Percentiles rank a stretch among this genome's conserved stretches.
These are phyloP conservation scores for Catostylus mosaicus DNA, from an alignment of 30 jellyfish, hydroid and myxozoan species.

Conservation along the genomic window DNA sequence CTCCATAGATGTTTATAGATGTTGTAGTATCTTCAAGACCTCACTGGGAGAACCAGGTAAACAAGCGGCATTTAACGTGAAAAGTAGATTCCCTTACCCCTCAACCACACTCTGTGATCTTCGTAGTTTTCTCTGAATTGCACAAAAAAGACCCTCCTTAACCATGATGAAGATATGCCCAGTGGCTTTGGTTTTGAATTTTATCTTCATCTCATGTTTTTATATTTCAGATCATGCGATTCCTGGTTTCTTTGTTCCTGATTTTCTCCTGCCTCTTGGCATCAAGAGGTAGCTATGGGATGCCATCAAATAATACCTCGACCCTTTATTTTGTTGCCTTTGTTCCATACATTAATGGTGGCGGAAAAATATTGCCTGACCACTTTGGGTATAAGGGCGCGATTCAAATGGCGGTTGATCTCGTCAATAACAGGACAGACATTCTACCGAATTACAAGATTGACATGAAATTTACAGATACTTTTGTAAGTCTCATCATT, in stretches of 20 bases:
- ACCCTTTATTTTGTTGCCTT: conserved; percentile 62
- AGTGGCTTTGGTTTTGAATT: too few species aligned
- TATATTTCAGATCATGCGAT: too few species aligned
- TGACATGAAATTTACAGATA: conserved; percentile 57
- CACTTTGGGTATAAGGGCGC: conserved; percentile 76
- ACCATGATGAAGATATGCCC: too few species aligned
- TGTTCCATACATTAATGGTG: conserved; percentile 47
- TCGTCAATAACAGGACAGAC: conserved; percentile 61
- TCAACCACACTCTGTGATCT: too few species aligned
- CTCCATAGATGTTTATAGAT: too few species aligned
- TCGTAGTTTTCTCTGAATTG: too few species aligned
- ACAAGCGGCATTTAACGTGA: too few species aligned
- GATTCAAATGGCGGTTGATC: conserved; percentile 69
- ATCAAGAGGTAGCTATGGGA: neutral
- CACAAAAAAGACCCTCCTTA: too few species aligned
- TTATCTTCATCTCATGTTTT: too few species aligned
- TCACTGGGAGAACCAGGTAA: too few species aligned
- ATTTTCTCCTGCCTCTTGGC: neutral
- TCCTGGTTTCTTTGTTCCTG: neutral
- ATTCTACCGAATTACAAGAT: conserved; percentile 54
- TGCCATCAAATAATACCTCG: conserved; percentile 9
- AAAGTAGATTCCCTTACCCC: too few species aligned
- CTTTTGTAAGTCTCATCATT: conserved; percentile 34
- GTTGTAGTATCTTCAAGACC: too few species aligned
- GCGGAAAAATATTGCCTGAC: conserved; percentile 4